A percentile compares a stretch with the other conserved stretches of the same genome.
These are phyloP conservation scores for Dyspetes luteomarginatus DNA, from an alignment of 2,888 invertebrate genomes.

Conservation along the genomic window DNA sequence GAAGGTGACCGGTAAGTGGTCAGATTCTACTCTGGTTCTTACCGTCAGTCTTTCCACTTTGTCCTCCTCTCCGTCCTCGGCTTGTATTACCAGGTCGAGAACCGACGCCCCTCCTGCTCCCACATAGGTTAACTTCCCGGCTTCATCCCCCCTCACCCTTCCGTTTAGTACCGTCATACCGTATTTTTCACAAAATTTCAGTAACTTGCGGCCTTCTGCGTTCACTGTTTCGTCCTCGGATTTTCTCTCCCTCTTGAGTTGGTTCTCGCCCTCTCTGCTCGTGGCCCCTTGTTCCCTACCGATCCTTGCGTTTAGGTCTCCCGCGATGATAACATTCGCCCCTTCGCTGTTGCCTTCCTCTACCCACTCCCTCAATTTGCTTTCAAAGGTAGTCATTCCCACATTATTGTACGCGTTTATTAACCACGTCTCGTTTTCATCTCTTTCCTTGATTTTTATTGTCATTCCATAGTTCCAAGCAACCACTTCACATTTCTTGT, in stretches of 20 bases:
- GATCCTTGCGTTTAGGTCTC: conserved; percentile 54
- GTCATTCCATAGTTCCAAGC: neutral
- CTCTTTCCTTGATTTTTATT: neutral
- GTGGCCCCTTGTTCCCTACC: conserved; percentile 10
- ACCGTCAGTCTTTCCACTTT: conserved; percentile 11
- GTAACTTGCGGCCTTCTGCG: conserved; percentile 21
- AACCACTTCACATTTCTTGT: neutral
- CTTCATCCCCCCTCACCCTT: conserved; percentile 26
- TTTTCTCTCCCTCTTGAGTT: neutral
- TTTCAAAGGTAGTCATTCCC: neutral
- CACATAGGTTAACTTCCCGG: conserved; percentile 42
- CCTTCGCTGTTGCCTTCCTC: conserved; percentile 7
- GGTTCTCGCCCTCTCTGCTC: too few species aligned
- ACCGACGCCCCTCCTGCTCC: conserved; percentile 40
- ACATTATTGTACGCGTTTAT: conserved; percentile 26
- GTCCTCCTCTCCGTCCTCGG: neutral
- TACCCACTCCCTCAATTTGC: neutral
- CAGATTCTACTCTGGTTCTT: conserved; percentile 29
- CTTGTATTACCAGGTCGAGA: conserved; percentile 25
- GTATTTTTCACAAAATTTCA: conserved; percentile 26
- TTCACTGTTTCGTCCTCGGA: conserved; percentile 29
- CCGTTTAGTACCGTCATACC: conserved; percentile 44
- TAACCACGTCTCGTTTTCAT: neutral
- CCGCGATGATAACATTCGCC: conserved; percentile 25
- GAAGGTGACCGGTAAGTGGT: conserved; percentile 38